Base-by-base conservation (phyloP, 2,113 vertebrate species). In the Hippocampus zosterae region DNA sequence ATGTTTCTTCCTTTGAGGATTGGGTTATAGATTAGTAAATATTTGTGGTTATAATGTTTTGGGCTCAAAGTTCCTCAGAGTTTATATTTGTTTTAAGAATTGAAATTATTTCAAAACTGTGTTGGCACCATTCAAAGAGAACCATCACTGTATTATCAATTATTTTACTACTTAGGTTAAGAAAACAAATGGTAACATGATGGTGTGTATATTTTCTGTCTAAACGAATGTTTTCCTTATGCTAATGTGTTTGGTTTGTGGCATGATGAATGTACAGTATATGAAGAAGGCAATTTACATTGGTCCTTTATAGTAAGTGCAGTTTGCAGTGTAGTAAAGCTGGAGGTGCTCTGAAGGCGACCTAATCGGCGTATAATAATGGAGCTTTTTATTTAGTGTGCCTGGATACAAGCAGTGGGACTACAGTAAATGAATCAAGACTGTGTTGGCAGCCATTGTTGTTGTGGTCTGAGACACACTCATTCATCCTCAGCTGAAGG, bases 401-500 rank as follows among this genome's bases (percentile, higher is more conserved):
- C 74, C 48, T 3, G 41, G 71, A 79, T 15, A 75, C 75, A 48
- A 53, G 77, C 85, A 57, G 82, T 83, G 85, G 87, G 82, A 77
- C 25, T 59, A 8, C 16, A 60, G 81, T 83, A 75, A 41, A 73
- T 88, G 85, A 86, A 81, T 81, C 73, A 65, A 71, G 5, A 69
- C 80, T 77, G 71, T 85, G 85, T 82, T 77, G 63, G 73, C 63
- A 48, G 77, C 65, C 57, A 55, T 86, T 87, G 85, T 8, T 56
- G n/a, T 8, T 56, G n/a, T 56, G 56, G 67, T 76, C 81, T 84
- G 52, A 60, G 57, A 18, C 75, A 74, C 56, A 50, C 3, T 53
- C 73, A 81, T 81, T 86, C 76, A 85, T 69, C 62, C 74, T 29
- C 68, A 72, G 44, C 68, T 82, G 65, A 87, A 82, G 29, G 55